Conservation (phyloP, 2,888 invertebrate genomes). For the Calameuta idolon region DNA sequence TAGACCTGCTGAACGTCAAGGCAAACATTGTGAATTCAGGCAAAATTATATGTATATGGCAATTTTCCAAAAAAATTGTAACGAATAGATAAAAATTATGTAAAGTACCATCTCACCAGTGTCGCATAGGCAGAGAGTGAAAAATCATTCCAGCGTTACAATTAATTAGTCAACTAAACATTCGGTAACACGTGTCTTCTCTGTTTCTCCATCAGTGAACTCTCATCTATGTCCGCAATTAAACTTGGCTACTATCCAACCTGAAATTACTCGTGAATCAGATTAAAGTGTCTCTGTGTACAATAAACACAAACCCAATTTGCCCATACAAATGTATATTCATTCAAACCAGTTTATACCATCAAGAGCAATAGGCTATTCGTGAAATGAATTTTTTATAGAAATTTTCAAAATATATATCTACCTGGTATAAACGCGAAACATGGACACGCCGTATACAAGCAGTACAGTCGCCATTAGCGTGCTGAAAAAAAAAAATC, state of each 20-base stretch:
- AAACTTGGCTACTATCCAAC: background rate
- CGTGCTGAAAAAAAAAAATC: background rate
- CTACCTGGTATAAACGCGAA: background rate
- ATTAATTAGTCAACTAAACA: background rate
- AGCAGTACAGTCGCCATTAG: background rate
- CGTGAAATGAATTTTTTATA: background rate
- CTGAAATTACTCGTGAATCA: background rate
- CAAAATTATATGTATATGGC: background rate
- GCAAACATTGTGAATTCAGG: background rate
- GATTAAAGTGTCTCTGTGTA: background rate
- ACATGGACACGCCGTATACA: background rate
- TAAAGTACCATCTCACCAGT: background rate
- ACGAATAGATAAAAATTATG: background rate
- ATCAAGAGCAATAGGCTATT: background rate
- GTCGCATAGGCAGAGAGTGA: background rate
- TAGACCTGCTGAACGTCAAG: background rate
- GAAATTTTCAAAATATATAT: too few species aligned
- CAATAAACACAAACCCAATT: background rate
- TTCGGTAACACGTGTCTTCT: background rate
- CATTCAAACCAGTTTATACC: background rate
- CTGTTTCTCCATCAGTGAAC: background rate
- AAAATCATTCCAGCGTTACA: background rate
- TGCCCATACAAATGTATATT: background rate
- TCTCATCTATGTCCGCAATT: background rate
- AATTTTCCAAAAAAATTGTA: background rate